Percentiles rank a stretch among this genome's conserved stretches.
Evolutionary conservation across 1,140 invertebrate genomes (phyloP).

Genomic region (Eumaeus atala): DNA sequence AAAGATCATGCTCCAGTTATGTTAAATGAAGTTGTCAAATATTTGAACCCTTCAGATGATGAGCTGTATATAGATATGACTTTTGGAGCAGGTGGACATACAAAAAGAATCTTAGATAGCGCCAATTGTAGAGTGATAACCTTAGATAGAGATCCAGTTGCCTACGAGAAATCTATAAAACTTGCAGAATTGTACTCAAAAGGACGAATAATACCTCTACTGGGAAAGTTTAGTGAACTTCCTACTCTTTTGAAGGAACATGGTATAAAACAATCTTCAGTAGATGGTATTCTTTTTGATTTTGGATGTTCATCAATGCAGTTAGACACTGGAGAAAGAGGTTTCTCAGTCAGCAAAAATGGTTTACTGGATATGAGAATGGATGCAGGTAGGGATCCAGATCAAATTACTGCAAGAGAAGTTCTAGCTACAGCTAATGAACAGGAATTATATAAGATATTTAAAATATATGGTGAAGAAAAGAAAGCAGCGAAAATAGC

Average conservation of each 20-base stretch:
- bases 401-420: slow-evolving; percentile 88
- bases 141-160: slow-evolving; percentile 91
- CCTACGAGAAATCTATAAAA: slow-evolving; percentile 79
- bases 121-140: slow-evolving; percentile 82
- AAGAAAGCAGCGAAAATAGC: slow-evolving; percentile 91
- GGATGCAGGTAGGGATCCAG: slow-evolving; percentile 83
- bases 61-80: slow-evolving; percentile 90
- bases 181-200: slow-evolving; percentile 80
- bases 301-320: slow-evolving; percentile 98
- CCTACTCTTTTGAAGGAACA: slow-evolving; percentile 78
- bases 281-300: slow-evolving; percentile 94
- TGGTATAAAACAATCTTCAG: slow-evolving; percentile 76
- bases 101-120: slow-evolving; percentile 76
- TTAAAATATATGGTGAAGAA: slow-evolving; percentile 95
- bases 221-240: slow-evolving; percentile 92
- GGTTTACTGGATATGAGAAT: slow-evolving; percentile 97
- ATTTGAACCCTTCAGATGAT: slow-evolving; percentile 77
- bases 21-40: slow-evolving; percentile 80
- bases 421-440: slow-evolving; percentile 87
- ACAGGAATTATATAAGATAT: slow-evolving; percentile 85
- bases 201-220: slow-evolving; percentile 80
- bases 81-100: slow-evolving; percentile 95
- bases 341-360: slow-evolving; percentile 89
- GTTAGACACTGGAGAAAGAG: slow-evolving; percentile 85
- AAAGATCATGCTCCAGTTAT: slow-evolving; percentile 82